phyloP scores from a whole-genome alignment of 2,113 vertebrate species.

The Phasianus colchicus region DNA sequence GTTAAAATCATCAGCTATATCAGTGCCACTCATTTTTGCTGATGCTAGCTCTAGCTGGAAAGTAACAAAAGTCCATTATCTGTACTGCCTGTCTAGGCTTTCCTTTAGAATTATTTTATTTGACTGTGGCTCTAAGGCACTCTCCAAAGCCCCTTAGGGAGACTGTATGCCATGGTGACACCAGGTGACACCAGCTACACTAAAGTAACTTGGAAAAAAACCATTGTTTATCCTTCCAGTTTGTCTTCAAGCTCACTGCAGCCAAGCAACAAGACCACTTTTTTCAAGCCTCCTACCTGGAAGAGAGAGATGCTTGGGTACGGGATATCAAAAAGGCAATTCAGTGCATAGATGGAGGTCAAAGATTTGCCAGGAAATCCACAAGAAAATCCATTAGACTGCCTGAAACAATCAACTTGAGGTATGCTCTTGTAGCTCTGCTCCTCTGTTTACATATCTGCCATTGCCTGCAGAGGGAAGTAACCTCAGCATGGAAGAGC shows the following conservation, averaged over 20 bases:
- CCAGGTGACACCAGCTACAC: background rate
- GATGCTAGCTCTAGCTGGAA: background rate
- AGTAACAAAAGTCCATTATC: background rate
- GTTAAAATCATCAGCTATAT: background rate
- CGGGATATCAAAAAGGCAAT: slow-evolving; percentile 91
- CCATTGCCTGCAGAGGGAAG: background rate
- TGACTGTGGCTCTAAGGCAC: background rate
- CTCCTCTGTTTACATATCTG: background rate
- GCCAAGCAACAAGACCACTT: slow-evolving; percentile 93
- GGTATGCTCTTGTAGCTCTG: slow-evolving; percentile 75
- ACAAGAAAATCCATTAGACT: slow-evolving; percentile 91
- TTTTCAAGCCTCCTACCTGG: slow-evolving; percentile 92
- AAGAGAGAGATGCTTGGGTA: slow-evolving; percentile 95
- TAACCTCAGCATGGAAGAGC: background rate
- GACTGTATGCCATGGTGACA: background rate
- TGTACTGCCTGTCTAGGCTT: background rate
- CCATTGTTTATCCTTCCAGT: slow-evolving; percentile 73
- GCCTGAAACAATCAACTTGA: slow-evolving; percentile 88
- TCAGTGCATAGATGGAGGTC: slow-evolving; percentile 84
- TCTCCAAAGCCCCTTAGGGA: background rate
- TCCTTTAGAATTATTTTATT: background rate
- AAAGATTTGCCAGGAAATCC: slow-evolving; percentile 92
- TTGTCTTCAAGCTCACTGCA: slow-evolving; percentile 91
- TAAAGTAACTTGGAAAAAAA: background rate
- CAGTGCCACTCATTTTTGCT: background rate